A percentile compares a stretch with the other conserved stretches of the same genome.
These are phyloP conservation scores for Pontoporia blainvillei DNA, from an alignment of 2,113 vertebrate genomes.

Conservation along the genomic window DNA sequence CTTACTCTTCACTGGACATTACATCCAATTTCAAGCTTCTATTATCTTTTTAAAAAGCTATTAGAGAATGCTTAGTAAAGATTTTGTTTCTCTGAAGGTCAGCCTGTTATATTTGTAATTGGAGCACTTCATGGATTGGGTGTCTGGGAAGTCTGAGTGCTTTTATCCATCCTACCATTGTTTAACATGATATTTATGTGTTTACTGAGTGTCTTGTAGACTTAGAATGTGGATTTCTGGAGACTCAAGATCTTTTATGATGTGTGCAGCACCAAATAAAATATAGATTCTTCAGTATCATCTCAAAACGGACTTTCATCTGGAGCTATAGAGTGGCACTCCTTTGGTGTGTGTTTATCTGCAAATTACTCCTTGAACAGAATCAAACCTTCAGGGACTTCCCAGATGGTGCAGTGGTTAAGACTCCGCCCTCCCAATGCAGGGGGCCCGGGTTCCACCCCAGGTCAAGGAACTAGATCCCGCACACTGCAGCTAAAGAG, in stretches of 20 bases:
- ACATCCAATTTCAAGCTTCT: not conserved
- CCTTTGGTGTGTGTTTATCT: not conserved
- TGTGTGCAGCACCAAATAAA: not conserved
- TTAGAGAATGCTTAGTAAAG: not conserved
- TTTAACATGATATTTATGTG: conserved; percentile 6
- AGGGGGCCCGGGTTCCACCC: too few species aligned
- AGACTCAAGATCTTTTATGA: not conserved
- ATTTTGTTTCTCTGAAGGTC: conserved; percentile 26
- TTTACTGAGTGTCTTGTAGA: conserved; percentile 14
- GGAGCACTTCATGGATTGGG: not conserved
- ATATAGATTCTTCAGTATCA: not conserved
- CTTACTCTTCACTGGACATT: not conserved
- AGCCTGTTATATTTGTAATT: conserved; percentile 28
- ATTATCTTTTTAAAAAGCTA: not conserved
- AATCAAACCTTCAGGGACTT: not conserved
- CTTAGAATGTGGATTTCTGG: not conserved
- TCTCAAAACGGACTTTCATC: conserved; percentile 32
- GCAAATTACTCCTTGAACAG: not conserved
- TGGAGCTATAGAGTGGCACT: not conserved
- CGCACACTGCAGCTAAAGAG: too few species aligned
- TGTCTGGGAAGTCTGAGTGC: not conserved
- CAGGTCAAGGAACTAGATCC: too few species aligned
- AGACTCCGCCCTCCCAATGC: too few species aligned
- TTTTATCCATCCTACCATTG: not conserved
- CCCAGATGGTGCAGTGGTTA: too few species aligned